phyloP scores from a whole-genome alignment of 2,888 invertebrate genomes.

The Drosophila atroscutellata region DNA sequence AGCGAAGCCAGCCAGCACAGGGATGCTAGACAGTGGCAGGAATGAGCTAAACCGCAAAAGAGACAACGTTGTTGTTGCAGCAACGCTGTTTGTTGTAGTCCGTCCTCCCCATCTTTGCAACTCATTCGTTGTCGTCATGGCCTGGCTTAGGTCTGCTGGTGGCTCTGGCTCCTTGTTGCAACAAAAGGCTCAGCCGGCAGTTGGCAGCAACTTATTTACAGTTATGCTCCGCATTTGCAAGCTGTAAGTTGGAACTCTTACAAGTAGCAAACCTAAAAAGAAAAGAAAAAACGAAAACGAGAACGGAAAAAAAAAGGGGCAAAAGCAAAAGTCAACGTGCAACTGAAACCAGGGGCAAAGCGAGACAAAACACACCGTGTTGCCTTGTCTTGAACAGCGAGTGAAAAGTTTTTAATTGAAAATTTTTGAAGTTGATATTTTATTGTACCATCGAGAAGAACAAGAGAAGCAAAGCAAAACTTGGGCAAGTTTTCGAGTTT shows the following conservation, averaged over 20 bases:
- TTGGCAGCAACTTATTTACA: conserved; percentile 63
- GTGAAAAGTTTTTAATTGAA: conserved; percentile 82
- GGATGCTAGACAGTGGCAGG: conserved; percentile 38
- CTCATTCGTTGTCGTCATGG: conserved; percentile 31
- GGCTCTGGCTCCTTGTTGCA: conserved; percentile 14
- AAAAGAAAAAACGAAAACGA: neutral
- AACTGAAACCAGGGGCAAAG: conserved; percentile 19
- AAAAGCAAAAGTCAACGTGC: conserved; percentile 35
- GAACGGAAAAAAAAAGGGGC: neutral
- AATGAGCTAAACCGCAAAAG: conserved; percentile 40
- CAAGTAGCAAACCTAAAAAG: conserved; percentile 52
- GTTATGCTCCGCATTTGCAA: conserved; percentile 70
- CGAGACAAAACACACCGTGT: conserved; percentile 3
- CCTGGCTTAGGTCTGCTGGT: conserved; percentile 32
- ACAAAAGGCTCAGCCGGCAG: conserved; percentile 52
- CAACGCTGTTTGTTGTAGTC: neutral
- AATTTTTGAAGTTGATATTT: conserved; percentile 76
- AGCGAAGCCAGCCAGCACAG: conserved; percentile 1
- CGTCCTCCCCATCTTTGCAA: neutral
- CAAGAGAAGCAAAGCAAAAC: conserved; percentile 10
- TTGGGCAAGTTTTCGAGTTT: conserved; percentile 34
- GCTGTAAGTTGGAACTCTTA: conserved; percentile 70
- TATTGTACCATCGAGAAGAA: conserved; percentile 55
- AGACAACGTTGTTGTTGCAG: conserved; percentile 21
- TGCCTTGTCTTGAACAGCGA: conserved; percentile 26